Percentiles rank a stretch among this genome's conserved stretches.
Conservation (phyloP, 2,888 invertebrate genomes). For the Philaethria dido region DNA sequence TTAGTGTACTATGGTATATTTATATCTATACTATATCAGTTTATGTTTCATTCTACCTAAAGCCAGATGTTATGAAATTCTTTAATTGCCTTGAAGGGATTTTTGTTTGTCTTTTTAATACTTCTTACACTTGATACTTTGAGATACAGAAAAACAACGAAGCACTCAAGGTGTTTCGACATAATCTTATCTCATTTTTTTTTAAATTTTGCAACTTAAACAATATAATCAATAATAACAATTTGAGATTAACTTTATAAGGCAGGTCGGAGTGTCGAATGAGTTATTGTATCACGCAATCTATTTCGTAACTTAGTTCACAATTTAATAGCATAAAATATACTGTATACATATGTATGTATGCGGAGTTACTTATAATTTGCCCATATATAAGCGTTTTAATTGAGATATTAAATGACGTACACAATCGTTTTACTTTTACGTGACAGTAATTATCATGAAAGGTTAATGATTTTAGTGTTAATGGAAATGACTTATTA, state of each 20-base stretch:
- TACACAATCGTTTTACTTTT: constrained; percentile 22
- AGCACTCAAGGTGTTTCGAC: background rate
- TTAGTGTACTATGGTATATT: background rate
- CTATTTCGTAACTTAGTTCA: background rate
- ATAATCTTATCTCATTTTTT: background rate
- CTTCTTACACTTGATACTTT: background rate
- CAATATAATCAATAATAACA: constrained; percentile 7
- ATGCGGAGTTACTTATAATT: constrained; percentile 29
- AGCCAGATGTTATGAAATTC: no score
- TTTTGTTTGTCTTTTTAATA: no score
- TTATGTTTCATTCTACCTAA: no score
- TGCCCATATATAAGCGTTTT: constrained; percentile 40
- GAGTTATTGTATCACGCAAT: background rate
- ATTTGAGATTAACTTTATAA: constrained; percentile 13
- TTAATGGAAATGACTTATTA: constrained; percentile 11
- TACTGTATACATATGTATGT: background rate
- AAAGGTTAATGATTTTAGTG: constrained; percentile 15
- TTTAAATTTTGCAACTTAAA: background rate
- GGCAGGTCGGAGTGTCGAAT: background rate
- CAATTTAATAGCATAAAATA: background rate
- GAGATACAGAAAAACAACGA: background rate
- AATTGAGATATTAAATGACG: constrained; percentile 36
- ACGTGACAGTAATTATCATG: background rate
- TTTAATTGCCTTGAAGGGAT: no score
- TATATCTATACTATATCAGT: no score